These are phyloP conservation scores for Electrophaes corylata DNA, from an alignment of 2,888 invertebrate genomes.

Conservation along the genomic window DNA sequence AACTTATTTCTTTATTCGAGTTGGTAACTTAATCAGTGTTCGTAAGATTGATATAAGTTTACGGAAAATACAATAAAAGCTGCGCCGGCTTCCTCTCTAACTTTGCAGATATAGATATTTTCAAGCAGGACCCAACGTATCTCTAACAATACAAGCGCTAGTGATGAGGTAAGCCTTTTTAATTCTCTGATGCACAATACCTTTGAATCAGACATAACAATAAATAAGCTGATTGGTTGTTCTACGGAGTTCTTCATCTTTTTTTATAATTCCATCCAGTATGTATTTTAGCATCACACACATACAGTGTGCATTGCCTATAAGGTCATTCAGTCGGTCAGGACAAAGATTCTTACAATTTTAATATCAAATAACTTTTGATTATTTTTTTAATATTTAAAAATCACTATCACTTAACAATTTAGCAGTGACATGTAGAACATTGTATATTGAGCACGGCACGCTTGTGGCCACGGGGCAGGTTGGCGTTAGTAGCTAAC, in stretches of 20 bases:
- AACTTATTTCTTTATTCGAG: slow-evolving; percentile 40
- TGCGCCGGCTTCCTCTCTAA: background rate
- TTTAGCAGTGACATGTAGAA: background rate
- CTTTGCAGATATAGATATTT: background rate
- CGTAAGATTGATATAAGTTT: slow-evolving; percentile 27
- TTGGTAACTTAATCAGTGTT: slow-evolving; percentile 33
- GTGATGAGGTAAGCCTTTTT: background rate
- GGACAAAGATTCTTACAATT: no score
- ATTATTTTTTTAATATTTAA: no score
- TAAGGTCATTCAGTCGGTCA: no score
- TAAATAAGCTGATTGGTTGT: no score
- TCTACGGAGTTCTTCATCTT: no score
- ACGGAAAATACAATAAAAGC: slow-evolving; percentile 16
- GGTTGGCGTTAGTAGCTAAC: slow-evolving; percentile 4
- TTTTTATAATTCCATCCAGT: no score
- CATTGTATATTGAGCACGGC: background rate
- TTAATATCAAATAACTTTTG: no score
- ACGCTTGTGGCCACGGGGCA: background rate
- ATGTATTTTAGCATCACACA: no score
- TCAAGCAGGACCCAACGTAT: background rate
- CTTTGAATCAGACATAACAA: no score
- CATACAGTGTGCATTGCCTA: no score
- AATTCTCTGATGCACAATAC: no score
- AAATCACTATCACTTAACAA: no score
- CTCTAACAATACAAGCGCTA: background rate